Base-by-base conservation (phyloP, 1,140 invertebrate genomes). In the Calosoma granatense region DNA sequence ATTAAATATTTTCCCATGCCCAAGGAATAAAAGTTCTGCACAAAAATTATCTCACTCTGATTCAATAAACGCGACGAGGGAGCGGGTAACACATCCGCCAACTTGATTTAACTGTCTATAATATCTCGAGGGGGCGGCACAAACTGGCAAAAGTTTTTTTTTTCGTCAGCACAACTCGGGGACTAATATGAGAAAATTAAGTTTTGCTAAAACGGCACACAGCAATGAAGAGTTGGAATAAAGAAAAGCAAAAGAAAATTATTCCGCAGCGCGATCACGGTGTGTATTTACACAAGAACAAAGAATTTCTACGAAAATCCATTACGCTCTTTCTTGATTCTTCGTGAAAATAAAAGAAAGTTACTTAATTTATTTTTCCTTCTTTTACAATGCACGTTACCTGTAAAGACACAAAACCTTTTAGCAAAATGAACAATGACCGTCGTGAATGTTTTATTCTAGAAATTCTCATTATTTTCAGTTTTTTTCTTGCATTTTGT, bases 101-200 rank as follows among this genome's bases (percentile, higher is more conserved):
- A 47, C 41, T 47, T 47, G 59, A 59, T 59, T 59, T 54, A 41
- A 59, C 53, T 57, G 58, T 54, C 57, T 54, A 51, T 57, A 60
- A 60, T 59, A 62, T 64, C 61, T 64, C 63, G n/a, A 30, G 58
- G 56, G 59, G 56, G 41, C 41, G 15, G 9, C 9, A 6, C 26
- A 17, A 47, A 47, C 41, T 47, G 41, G 53, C 39, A 64, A 65
- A 65, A 63, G 57, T 63, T 65, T 60, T 61, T 58, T 55, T 60
- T 63, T 62, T 57, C 17, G 9, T 11, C 6, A 9, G 26, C 6
- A 9, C 6, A 36, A 6, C 60, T 56, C 60, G 56, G 26, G 52
- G 39, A 51, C 56, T 63, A 63, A 65, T 63, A 63, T 59, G 57
- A 60, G 59, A 61, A 65, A 65, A 65, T 65, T 65, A 64, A 61